Percentiles rank a stretch among this genome's conserved stretches.
phyloP scores from a whole-genome alignment of 2,888 invertebrate species.

The Archips xylosteana region DNA sequence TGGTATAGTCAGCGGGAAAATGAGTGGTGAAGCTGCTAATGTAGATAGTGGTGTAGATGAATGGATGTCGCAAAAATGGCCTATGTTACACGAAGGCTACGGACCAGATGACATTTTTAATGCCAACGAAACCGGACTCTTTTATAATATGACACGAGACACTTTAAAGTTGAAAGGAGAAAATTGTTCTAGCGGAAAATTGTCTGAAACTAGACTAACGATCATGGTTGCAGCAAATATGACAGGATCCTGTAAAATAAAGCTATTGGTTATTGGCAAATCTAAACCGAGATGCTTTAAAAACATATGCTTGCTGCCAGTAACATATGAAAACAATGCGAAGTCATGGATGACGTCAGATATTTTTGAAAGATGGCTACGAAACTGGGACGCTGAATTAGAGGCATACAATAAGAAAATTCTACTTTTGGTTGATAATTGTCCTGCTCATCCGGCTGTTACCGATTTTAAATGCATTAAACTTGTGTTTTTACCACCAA shows the following conservation, averaged over 20 bases:
- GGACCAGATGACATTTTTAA: slow-evolving; percentile 30
- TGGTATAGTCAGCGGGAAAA: background rate
- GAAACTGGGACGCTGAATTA: no score
- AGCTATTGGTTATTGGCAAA: slow-evolving; percentile 18
- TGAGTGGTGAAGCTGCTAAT: background rate
- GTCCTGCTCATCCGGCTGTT: no score
- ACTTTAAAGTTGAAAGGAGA: slow-evolving; percentile 55
- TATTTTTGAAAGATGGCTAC: no score
- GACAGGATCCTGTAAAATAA: slow-evolving; percentile 52
- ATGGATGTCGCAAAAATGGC: background rate
- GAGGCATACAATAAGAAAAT: no score
- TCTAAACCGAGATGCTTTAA: slow-evolving; percentile 19
- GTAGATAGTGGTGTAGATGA: background rate
- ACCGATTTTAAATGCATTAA: no score
- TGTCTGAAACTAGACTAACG: slow-evolving; percentile 54
- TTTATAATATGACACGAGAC: slow-evolving; percentile 52
- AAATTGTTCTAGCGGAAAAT: slow-evolving; percentile 53
- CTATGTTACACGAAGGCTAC: background rate
- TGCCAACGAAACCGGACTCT: slow-evolving; percentile 53
- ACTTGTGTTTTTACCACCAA: no score
- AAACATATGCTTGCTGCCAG: background rate
- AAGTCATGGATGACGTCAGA: no score
- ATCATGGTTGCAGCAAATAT: slow-evolving; percentile 56
- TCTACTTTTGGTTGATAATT: no score
- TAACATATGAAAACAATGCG: background rate